Evolutionary conservation across 2,113 vertebrate genomes (phyloP).

Genomic region (Scophthalmus maximus): DNA sequence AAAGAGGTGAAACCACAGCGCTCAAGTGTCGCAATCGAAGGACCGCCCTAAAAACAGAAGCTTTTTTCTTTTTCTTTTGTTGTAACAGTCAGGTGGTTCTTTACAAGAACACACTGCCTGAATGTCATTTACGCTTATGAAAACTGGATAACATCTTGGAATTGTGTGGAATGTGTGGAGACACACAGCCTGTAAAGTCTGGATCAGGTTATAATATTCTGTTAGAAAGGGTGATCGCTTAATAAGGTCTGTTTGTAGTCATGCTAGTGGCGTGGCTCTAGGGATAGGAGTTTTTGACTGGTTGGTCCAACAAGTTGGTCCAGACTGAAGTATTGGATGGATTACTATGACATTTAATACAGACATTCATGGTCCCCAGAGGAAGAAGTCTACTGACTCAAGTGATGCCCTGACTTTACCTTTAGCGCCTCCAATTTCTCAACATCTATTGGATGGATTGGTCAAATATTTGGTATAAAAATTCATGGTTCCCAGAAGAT

Average conservation of each 20-base stretch:
- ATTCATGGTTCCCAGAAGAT: too few relatives aligned
- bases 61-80: too few relatives aligned
- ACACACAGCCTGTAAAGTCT: background rate
- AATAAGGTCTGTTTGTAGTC: background rate
- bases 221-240: background rate
- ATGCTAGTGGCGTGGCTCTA: background rate
- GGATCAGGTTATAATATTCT: background rate
- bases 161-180: background rate
- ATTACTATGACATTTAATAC: background rate
- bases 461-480: too few relatives aligned
- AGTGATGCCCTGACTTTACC: background rate
- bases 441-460: background rate
- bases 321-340: background rate
- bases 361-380: background rate
- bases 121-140: background rate
- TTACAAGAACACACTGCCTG: background rate
- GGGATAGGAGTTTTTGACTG: too few relatives aligned
- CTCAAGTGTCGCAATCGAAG: slow-evolving; percentile 9
- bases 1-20: slow-evolving; percentile 22
- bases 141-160: background rate
- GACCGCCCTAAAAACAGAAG: background rate
- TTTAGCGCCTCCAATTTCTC: too few relatives aligned
- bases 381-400: too few relatives aligned
- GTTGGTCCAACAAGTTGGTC: too few relatives aligned
- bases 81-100: slow-evolving; percentile 28